phyloP scores from a whole-genome alignment of 2,888 invertebrate species.

The Pilophorus perplexus region DNA sequence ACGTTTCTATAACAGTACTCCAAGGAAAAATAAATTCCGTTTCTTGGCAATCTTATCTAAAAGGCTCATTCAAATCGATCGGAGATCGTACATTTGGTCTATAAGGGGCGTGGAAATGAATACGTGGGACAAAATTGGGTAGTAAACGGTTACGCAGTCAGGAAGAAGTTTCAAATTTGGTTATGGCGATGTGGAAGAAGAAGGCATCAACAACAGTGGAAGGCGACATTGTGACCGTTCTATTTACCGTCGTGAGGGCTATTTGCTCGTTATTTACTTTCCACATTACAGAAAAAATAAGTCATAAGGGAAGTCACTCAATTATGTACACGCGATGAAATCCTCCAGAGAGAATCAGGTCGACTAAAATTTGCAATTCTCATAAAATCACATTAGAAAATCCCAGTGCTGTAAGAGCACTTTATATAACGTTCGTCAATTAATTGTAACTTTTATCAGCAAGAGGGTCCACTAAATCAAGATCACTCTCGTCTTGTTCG shows the following conservation, averaged over 20 bases:
- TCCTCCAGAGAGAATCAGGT: constrained; percentile 4
- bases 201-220: too few relatives aligned
- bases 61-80: constrained; percentile 36
- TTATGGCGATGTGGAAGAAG: too few relatives aligned
- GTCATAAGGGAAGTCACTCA: constrained; percentile 6
- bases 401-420: constrained; percentile 14
- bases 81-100: constrained; percentile 24
- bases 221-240: too few relatives aligned
- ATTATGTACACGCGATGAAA: constrained; percentile 22
- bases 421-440: neutral
- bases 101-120: neutral
- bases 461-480: constrained; percentile 21
- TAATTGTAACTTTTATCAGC: constrained; percentile 1
- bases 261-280: neutral
- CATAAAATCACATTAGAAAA: constrained; percentile 18
- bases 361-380: constrained; percentile 2
- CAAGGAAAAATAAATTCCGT: constrained; percentile 36
- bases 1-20: constrained; percentile 30
- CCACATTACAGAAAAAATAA: neutral
- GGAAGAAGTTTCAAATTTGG: neutral
- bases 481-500: constrained; percentile 13
- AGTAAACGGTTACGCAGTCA: neutral
- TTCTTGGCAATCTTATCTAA: constrained; percentile 28
- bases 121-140: neutral
- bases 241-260: neutral